These are phyloP conservation scores for Caenorhabditis brenneri DNA, from an alignment of 1,140 invertebrate genomes.

Conservation along the genomic window DNA sequence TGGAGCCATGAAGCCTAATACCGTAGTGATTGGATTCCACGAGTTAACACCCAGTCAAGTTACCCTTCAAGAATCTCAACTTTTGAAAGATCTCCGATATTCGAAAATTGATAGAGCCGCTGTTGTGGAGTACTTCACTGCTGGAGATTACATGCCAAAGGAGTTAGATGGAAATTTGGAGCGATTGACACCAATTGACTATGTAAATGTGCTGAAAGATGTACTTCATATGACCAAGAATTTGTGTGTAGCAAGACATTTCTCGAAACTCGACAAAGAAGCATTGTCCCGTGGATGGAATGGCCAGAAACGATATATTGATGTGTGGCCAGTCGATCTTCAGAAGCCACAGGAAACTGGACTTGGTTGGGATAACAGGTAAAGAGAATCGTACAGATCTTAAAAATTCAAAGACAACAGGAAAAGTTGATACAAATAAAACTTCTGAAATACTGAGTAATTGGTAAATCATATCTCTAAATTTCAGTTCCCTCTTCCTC, in stretches of 20 bases:
- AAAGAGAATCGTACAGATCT: neutral
- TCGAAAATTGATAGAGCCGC: conserved; percentile 74
- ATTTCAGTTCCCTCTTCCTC: conserved; percentile 83
- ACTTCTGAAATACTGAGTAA: too few relatives aligned
- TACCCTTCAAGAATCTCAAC: conserved; percentile 60
- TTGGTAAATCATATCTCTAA: neutral
- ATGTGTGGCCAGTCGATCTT: conserved; percentile 94
- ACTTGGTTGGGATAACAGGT: conserved; percentile 72
- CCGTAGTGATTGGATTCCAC: conserved; percentile 84
- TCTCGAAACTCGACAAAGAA: conserved; percentile 79
- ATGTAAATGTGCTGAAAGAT: conserved; percentile 83
- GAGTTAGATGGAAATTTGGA: conserved; percentile 60
- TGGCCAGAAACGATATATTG: conserved; percentile 80
- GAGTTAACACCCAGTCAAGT: conserved; percentile 68
- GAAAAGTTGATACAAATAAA: too few relatives aligned
- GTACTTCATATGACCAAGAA: conserved; percentile 90
- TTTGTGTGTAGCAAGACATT: conserved; percentile 88
- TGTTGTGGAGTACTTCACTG: conserved; percentile 74
- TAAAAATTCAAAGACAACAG: too few relatives aligned
- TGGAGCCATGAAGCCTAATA: conserved; percentile 98
- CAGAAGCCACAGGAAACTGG: conserved; percentile 79
- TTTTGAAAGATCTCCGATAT: conserved; percentile 68
- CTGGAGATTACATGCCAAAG: conserved; percentile 76
- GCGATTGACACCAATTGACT: conserved; percentile 76
- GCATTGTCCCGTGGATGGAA: conserved; percentile 59